Evolutionary conservation across 2,113 vertebrate genomes (phyloP), one percentile per base, ranked within the genome.

Genomic region (Sialia sialis): DNA sequence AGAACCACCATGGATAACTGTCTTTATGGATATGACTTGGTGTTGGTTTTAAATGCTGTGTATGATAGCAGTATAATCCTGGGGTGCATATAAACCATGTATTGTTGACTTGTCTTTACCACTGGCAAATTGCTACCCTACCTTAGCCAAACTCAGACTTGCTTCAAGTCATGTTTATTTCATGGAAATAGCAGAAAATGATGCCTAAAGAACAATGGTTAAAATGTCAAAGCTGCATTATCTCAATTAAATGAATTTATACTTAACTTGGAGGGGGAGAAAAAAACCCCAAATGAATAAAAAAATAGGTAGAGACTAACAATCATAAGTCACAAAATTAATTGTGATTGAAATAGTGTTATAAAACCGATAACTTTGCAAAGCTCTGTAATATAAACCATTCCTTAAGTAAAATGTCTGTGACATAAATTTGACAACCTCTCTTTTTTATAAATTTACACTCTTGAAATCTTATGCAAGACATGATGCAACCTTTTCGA

Each of bases 81-180:
- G 96, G 97, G 97, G 93, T 90, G 84, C 44, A 91, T 48, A 89
- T 48, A 80, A 95, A 95, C 78, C 90, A 95, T 23, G 94, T 55
- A 74, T 60, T 63, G 76, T 96, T 87, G 96, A 93, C 96, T 93
- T 95, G 85, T 96, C 95, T 96, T 96, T 91, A 97, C 92, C 97
- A 89, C 95, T 73, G 97, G 97, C 97, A 98, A 98, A 97, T 87
- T 97, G 97, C 94, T 97, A 77, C 90, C 89, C 96, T 97, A 97
- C 97, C 97, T 97, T 97, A 97, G 96, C 94, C 95, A 97, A 97
- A 97, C 97, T 89, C 97, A 97, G 97, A 98, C 97, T 98, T 97
- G 96, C 96, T 96, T 98, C 97, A 97, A 98, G 96, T 96, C 92
- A 4, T 75, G 91, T 95, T 90, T 96, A 89, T 88, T 96, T 91